Evolutionary conservation across 92 coral and sea anemone species (phyloP), one percentile per base, ranked within the genome.

Genomic region (Pocillopora meandrina): DNA sequence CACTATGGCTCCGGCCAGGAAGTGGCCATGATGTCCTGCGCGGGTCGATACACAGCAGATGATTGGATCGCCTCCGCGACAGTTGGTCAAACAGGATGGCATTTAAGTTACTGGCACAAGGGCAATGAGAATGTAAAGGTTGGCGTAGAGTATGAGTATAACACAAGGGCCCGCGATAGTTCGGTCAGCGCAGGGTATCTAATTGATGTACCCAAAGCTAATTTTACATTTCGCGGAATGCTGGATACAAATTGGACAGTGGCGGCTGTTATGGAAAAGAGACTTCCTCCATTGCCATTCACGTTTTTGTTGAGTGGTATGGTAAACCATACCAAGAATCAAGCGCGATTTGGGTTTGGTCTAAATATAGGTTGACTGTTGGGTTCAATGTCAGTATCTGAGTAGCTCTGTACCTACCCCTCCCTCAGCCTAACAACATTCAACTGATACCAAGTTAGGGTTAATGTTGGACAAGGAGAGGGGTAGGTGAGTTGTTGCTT

Each of bases 231-330:
- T 90, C 95, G 98, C 56, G 99, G 99, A 74, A 96, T 95, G 99
- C 84, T 96, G 76, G 99, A 96, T 86, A 94, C 95, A 58, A 96
- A 96, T 61, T 96, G 99, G 99, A 95, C 98, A 74, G 98, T 96
- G 83, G 98, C 95, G 1, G 98, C 97, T 14, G 92, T 96, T 72
- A 78, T 96, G 93, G 99, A 96, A 90, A 96, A 96, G 88, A 95
- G 99, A 89, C 98, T 96, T 55, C 85, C 91, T 1, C 99, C 99
- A 0, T 85, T 96, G 68, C 99, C 99, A 6, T 96, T 96, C 60
- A 82, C 99, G 5, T 96, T 96, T 83, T 86, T 92, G 31, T 82
- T 96, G 33, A 92, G 98, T 83, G 99, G 99, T 78, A 96, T 91
- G 95, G 89, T 96, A 2, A 95, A 96, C 83, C 99, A 96, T 42